Conservation (phyloP, 2,888 invertebrate species). For the Oasisia sp. region DNA sequence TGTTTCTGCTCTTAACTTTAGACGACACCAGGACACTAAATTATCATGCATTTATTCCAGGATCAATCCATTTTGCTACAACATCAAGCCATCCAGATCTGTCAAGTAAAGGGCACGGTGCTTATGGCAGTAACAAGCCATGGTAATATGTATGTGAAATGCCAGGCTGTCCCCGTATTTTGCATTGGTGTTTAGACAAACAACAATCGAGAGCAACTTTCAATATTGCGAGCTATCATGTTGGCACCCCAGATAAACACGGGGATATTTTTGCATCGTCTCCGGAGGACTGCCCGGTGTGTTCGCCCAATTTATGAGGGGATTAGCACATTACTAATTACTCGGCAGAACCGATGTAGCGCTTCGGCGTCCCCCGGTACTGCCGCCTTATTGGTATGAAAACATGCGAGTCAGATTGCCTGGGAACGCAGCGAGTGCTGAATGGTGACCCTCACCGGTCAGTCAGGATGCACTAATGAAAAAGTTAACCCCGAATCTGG, state of each 20-base stretch:
- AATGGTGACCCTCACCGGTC: neutral
- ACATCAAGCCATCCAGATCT: neutral
- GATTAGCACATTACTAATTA: constrained; percentile 13
- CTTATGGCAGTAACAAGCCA: neutral
- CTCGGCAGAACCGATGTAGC: neutral
- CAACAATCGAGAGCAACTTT: constrained; percentile 9
- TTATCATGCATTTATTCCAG: neutral
- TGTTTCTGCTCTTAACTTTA: neutral
- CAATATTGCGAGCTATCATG: constrained; percentile 6
- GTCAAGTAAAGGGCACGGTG: neutral
- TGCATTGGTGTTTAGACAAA: neutral
- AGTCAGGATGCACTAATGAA: constrained; percentile 8
- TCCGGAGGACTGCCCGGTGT: neutral
- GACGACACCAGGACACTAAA: neutral
- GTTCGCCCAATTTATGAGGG: neutral
- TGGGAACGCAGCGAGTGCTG: neutral
- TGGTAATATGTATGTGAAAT: neutral
- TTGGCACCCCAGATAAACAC: neutral
- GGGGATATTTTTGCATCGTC: neutral
- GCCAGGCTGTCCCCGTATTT: neutral
- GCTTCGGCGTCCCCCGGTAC: neutral
- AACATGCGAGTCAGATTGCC: constrained; percentile 1
- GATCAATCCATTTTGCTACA: neutral
- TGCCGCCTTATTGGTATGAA: neutral
- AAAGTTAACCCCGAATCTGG: neutral